A percentile compares a stretch with the other conserved stretches of the same genome.
Evolutionary conservation across 2,113 vertebrate genomes (phyloP).

Genomic region (Donacobius atricapilla): DNA sequence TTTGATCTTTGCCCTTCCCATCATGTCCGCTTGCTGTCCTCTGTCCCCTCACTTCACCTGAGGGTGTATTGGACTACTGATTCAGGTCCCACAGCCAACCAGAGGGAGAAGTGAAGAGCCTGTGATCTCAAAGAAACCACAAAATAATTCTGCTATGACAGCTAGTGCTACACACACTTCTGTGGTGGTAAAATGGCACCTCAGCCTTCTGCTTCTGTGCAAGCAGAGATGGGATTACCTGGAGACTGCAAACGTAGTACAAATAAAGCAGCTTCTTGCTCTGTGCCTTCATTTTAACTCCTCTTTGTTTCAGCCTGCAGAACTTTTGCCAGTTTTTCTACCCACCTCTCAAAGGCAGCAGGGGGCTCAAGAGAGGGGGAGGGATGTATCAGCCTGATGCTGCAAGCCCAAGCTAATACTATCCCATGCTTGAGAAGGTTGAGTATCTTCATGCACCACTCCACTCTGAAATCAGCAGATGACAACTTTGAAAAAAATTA

Average conservation of each 20-base stretch:
- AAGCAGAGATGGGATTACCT: background rate
- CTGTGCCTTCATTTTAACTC: background rate
- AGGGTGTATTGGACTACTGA: background rate
- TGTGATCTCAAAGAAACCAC: background rate
- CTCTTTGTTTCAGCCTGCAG: background rate
- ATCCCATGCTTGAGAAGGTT: background rate
- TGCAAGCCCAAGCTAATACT: background rate
- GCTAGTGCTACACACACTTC: background rate
- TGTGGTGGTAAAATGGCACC: accelerated
- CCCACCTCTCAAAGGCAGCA: background rate
- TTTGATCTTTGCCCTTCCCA: background rate
- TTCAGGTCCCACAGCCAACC: background rate
- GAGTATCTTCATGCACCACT: accelerated
- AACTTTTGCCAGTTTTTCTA: background rate
- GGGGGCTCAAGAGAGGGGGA: background rate
- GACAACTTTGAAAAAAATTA: background rate
- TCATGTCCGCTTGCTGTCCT: accelerated
- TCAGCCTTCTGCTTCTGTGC: background rate
- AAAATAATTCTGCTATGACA: background rate
- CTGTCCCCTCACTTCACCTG: background rate
- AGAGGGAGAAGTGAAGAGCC: background rate
- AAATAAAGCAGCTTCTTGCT: background rate
- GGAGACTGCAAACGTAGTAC: background rate
- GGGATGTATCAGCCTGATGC: background rate
- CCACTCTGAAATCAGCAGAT: background rate